These are phyloP conservation scores for Dreissena rostriformis DNA, from an alignment of 1,140 invertebrate species.

Conservation along the genomic window DNA sequence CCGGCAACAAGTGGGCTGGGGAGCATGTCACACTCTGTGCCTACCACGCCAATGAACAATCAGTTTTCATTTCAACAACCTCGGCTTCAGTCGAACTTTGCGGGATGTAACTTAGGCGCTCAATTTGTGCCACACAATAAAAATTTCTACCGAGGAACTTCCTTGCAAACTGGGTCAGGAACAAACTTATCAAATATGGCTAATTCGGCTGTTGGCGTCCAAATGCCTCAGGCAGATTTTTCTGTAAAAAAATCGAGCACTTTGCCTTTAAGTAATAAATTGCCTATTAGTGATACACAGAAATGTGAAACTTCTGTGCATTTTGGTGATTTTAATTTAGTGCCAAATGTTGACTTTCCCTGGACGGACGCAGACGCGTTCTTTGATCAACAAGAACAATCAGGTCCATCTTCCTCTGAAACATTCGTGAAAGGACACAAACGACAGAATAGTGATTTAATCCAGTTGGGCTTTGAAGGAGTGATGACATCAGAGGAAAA, in stretches of 20 bases:
- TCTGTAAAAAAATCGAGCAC: no score
- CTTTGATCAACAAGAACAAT: slow-evolving; percentile 34
- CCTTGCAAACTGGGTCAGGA: background rate
- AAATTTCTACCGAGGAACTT: slow-evolving; percentile 13
- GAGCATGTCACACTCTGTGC: slow-evolving; percentile 14
- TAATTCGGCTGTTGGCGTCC: background rate
- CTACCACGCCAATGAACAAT: slow-evolving; percentile 13
- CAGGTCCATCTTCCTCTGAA: slow-evolving; percentile 19
- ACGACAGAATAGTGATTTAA: slow-evolving; percentile 64
- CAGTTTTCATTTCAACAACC: background rate
- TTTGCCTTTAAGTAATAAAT: no score
- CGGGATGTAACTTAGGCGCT: slow-evolving; percentile 19
- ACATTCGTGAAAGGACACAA: slow-evolving; percentile 41
- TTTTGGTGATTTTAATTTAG: slow-evolving; percentile 44
- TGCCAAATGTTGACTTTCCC: slow-evolving; percentile 55
- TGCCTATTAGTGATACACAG: no score
- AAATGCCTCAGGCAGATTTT: background rate
- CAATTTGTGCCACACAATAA: slow-evolving; percentile 32
- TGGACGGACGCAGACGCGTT: slow-evolving; percentile 15
- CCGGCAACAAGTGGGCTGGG: slow-evolving; percentile 11
- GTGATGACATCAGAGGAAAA: slow-evolving; percentile 62
- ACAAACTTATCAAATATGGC: background rate
- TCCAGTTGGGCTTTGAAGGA: slow-evolving; percentile 61
- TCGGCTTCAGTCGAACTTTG: background rate
- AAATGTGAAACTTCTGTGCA: background rate